Percentiles rank a stretch among this genome's conserved stretches.
phyloP scores from a whole-genome alignment of 1,140 invertebrate genomes.

The Tetraneura akinire region DNA sequence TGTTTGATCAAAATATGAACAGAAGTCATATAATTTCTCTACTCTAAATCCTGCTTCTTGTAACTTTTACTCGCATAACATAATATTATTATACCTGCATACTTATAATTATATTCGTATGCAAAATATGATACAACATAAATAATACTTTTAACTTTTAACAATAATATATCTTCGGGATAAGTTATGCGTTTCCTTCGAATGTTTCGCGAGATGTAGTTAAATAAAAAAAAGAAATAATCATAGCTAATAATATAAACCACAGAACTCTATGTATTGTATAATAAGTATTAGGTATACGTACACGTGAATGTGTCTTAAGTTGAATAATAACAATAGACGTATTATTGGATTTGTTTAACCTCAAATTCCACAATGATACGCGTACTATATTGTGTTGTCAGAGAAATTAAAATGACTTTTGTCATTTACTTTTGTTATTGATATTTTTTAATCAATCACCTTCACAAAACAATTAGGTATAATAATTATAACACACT shows the following conservation, averaged over 20 bases:
- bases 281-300: background rate
- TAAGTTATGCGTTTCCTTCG: background rate
- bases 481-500: too few relatives aligned
- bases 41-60: too few relatives aligned
- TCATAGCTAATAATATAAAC: background rate
- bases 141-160: too few relatives aligned
- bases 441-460: conserved; percentile 27
- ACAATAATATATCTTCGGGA: background rate
- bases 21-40: too few relatives aligned
- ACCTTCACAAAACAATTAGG: conserved; percentile 35
- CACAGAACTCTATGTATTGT: background rate
- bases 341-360: conserved; percentile 2
- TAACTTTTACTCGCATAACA: too few relatives aligned
- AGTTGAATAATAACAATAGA: conserved; percentile 26
- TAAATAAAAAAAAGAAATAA: background rate
- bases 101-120: too few relatives aligned
- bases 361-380: conserved; percentile 38
- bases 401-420: conserved; percentile 3
- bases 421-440: conserved; percentile 27
- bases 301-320: background rate
- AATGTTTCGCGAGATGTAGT: background rate
- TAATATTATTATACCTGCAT: too few relatives aligned
- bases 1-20: too few relatives aligned
- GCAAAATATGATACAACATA: too few relatives aligned
- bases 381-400: background rate